A percentile compares a stretch with the other conserved stretches of the same genome.
Evolutionary conservation across 1,140 invertebrate genomes (phyloP).

Genomic region (Calliopsis andreniformis): DNA sequence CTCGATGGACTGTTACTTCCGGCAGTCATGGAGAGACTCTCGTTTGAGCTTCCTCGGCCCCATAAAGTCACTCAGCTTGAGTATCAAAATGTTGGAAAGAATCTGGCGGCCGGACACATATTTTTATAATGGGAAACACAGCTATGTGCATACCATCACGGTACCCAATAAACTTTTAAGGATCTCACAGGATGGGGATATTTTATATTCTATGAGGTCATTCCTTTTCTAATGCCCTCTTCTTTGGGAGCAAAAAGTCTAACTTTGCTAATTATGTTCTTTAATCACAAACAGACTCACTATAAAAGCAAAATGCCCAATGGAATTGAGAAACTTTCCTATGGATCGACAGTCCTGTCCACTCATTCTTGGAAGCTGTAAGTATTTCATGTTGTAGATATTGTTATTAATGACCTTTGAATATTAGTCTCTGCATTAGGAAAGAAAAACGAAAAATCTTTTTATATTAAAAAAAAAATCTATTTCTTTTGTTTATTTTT

Average conservation of each 20-base stretch:
- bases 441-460: too few species aligned
- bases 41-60: constrained; percentile 91
- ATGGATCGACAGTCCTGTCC: constrained; percentile 98
- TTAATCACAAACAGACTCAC: constrained; percentile 88
- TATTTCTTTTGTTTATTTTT: too few species aligned
- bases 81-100: constrained; percentile 94
- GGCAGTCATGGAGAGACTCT: constrained; percentile 93
- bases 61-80: constrained; percentile 90
- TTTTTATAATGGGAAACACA: constrained; percentile 95
- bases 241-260: too few species aligned
- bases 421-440: too few species aligned
- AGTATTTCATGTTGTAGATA: too few species aligned
- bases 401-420: too few species aligned
- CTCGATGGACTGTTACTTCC: constrained; percentile 98
- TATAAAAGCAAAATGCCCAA: constrained; percentile 98
- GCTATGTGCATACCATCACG: constrained; percentile 97
- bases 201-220: constrained; percentile 97
- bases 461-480: too few species aligned
- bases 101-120: constrained; percentile 98
- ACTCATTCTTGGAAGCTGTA: constrained; percentile 96
- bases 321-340: constrained; percentile 97
- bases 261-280: not conserved
- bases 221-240: not conserved
- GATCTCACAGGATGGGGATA: constrained; percentile 93
- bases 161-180: constrained; percentile 96